Percentiles rank a stretch among this genome's conserved stretches.
phyloP scores from a whole-genome alignment of 2,888 invertebrate species.

The Allolobophora icterica region DNA sequence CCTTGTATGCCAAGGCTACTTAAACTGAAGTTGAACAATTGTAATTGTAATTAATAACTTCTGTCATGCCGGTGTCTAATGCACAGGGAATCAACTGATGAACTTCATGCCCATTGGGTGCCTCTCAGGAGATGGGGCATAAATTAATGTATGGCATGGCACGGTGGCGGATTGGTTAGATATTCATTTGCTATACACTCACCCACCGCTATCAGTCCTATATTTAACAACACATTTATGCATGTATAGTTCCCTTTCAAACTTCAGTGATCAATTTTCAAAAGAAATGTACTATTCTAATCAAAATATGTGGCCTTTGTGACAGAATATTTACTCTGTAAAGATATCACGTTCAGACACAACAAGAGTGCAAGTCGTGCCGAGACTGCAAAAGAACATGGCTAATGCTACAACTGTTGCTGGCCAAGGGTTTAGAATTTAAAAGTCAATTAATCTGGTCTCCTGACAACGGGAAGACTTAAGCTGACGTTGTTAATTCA shows the following conservation, averaged over 20 bases:
- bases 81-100: too few species aligned
- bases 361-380: not conserved
- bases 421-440: not conserved
- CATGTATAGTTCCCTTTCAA: not conserved
- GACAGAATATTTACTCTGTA: not conserved
- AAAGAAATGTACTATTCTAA: not conserved
- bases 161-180: too few species aligned
- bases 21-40: too few species aligned
- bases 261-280: not conserved
- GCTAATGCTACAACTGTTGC: not conserved
- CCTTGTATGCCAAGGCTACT: too few species aligned
- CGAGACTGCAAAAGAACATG: not conserved
- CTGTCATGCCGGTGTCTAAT: too few species aligned
- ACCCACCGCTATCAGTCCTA: too few species aligned
- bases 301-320: not conserved
- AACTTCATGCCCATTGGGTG: too few species aligned
- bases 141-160: too few species aligned
- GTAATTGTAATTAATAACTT: too few species aligned
- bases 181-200: too few species aligned
- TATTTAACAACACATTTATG: not conserved
- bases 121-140: too few species aligned
- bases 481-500: conserved; percentile 17
- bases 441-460: not conserved
- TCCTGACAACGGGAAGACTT: not conserved
- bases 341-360: not conserved